Evolutionary conservation across 1,140 invertebrate genomes (phyloP).

Genomic region (Bombus consobrinus): DNA sequence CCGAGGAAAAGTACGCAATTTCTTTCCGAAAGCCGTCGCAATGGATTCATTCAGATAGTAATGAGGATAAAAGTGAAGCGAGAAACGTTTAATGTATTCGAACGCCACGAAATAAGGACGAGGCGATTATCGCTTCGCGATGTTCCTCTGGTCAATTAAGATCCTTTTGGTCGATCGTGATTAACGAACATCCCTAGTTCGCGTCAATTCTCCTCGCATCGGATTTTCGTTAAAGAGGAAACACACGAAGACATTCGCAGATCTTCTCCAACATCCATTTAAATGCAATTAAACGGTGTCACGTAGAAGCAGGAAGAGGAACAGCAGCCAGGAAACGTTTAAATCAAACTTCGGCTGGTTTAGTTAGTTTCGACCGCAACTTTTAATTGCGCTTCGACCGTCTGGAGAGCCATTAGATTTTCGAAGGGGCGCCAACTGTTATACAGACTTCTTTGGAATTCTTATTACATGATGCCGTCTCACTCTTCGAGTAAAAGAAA

Average conservation of each 20-base stretch:
- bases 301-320: constrained; percentile 65
- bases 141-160: constrained; percentile 64
- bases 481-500: neutral
- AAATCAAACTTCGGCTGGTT: constrained; percentile 78
- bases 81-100: constrained; percentile 40
- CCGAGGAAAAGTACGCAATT: neutral
- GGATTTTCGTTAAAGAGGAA: constrained; percentile 31
- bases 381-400: constrained; percentile 80
- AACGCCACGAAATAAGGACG: constrained; percentile 27
- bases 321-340: constrained; percentile 69
- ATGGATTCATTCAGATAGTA: neutral
- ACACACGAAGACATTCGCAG: constrained; percentile 52
- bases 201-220: constrained; percentile 18
- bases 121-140: constrained; percentile 39
- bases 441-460: constrained; percentile 70
- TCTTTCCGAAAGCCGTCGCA: neutral
- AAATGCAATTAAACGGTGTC: constrained; percentile 77
- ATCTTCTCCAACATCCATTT: constrained; percentile 63
- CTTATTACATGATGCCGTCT: constrained; percentile 48
- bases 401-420: constrained; percentile 78
- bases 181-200: constrained; percentile 59
- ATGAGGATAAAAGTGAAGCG: constrained; percentile 23
- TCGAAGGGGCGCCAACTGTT: constrained; percentile 70
- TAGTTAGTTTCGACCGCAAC: constrained; percentile 79
- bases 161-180: constrained; percentile 63